Conservation (phyloP, 2,797 vertebrate species). For the Pelodytes ibericus region DNA sequence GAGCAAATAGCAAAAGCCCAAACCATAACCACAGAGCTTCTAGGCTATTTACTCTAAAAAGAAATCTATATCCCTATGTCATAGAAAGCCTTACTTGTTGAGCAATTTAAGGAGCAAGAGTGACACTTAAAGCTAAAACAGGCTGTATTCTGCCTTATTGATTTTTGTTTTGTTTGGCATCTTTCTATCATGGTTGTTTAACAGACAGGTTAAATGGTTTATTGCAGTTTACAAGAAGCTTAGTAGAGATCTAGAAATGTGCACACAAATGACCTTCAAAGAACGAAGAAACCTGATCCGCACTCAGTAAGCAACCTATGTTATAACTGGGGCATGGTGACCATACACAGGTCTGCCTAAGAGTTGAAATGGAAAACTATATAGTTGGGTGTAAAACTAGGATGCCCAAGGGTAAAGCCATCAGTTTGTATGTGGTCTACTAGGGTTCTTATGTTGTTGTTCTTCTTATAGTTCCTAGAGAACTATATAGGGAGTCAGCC, state of each 20-base stretch:
- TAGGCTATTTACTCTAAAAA: slow-evolving; percentile 33
- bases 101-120: slow-evolving; percentile 36
- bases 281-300: neutral
- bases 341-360: neutral
- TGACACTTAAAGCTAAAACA: slow-evolving; percentile 23
- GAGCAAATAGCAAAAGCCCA: slow-evolving; percentile 35
- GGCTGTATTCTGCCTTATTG: slow-evolving; percentile 26
- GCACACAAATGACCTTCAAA: neutral
- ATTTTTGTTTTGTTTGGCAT: slow-evolving; percentile 49
- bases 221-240: neutral
- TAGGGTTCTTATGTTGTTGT: too few species aligned
- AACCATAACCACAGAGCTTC: slow-evolving; percentile 16
- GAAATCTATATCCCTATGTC: slow-evolving; percentile 43
- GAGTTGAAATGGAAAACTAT: too few species aligned
- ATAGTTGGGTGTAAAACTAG: too few species aligned
- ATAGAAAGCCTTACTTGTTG: slow-evolving; percentile 36
- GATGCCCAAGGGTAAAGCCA: too few species aligned
- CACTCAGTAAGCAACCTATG: neutral
- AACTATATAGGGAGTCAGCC: too few species aligned
- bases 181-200: slow-evolving; percentile 35
- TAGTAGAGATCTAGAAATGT: neutral
- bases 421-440: too few species aligned
- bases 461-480: too few species aligned
- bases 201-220: slow-evolving; percentile 33
- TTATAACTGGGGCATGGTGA: neutral